Base-by-base conservation (phyloP, 2,888 invertebrate genomes). In the Alitta virens region DNA sequence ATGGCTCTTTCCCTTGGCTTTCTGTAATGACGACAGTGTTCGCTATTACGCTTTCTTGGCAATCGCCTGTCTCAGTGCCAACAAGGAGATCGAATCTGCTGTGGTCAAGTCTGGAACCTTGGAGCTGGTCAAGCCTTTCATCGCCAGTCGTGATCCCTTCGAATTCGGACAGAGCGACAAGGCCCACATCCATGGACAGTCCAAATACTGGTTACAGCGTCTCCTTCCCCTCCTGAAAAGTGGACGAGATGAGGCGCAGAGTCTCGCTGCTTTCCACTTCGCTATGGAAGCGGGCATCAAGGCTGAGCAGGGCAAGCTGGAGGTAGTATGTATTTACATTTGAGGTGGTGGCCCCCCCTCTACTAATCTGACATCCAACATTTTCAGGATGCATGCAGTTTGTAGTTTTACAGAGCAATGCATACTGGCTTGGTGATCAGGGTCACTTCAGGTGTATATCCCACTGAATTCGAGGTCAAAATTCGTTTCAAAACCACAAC, bases 241-340 rank as follows among this genome's bases (percentile, higher is more conserved):
- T 46, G 92, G 95, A 78, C 86, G 96, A 65, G 94, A 96, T 78
- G 98, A 98, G 83, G 97, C 98, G 0, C 87, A 95, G 75, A 95
- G 94, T 79, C 84, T 99, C 73, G 98, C 97, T 2, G 96, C 98
- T 40, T 99, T 98, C 81, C 99, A 99, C 80, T 86, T 97, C 82
- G 96, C 96, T 78, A 96, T 99, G 95, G 99, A 99, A 83, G 97
- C 98, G 14, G 94, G 94, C 42, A 97, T 99, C 60, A 98, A 98
- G 82, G 92, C 94, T 74, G 81, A 80, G 61, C 80, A 81, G 63
- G 82, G 74, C 67, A 82, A 78, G 74, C 78, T 72, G 57, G 77
- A 75, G 73, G 79, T 79, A 69, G 61, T 66, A 60, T 65, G 70
- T 63, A 58, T 42, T 56, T 43, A 26, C 9, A 26, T 26, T 62